These are phyloP conservation scores for Troglohyphantes excavatus DNA, from an alignment of 2,888 invertebrate genomes.

Conservation along the genomic window DNA sequence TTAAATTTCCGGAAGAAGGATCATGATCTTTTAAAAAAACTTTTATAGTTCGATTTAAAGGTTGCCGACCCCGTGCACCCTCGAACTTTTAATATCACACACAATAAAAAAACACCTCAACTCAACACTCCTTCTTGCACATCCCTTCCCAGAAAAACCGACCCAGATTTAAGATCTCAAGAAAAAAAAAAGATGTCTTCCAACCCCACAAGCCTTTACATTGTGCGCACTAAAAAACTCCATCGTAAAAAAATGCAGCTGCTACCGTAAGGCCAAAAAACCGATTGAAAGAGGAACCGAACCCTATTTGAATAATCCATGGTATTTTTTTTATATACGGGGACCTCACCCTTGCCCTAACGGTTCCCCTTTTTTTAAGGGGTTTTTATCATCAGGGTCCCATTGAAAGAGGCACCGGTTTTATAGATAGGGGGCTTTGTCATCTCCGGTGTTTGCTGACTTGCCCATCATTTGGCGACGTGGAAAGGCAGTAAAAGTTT, in stretches of 20 bases:
- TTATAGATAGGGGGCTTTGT: conserved; percentile 52
- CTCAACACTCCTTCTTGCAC: conserved; percentile 31
- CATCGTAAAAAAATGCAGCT: conserved; percentile 22
- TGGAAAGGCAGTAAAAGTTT: conserved; percentile 24
- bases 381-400: conserved; percentile 33
- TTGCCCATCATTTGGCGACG: conserved; percentile 39
- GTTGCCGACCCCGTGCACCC: conserved; percentile 45
- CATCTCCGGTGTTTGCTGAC: conserved; percentile 25
- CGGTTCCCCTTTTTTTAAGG: conserved; percentile 25
- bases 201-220: conserved; percentile 46
- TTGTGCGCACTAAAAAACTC: conserved; percentile 8
- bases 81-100: background rate
- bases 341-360: conserved; percentile 47
- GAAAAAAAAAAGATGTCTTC: conserved; percentile 18
- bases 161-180: conserved; percentile 47
- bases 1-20: background rate
- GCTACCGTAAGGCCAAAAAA: conserved; percentile 26
- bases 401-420: conserved; percentile 18
- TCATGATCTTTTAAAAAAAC: background rate
- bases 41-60: conserved; percentile 55
- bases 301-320: conserved; percentile 56
- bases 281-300: conserved; percentile 26
- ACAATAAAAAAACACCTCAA: conserved; percentile 22
- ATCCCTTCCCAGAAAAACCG: conserved; percentile 31
- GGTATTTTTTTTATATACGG: conserved; percentile 12